Evolutionary conservation across 2,888 invertebrate species (phyloP).

Genomic region (Sphecodes monilicornis): DNA sequence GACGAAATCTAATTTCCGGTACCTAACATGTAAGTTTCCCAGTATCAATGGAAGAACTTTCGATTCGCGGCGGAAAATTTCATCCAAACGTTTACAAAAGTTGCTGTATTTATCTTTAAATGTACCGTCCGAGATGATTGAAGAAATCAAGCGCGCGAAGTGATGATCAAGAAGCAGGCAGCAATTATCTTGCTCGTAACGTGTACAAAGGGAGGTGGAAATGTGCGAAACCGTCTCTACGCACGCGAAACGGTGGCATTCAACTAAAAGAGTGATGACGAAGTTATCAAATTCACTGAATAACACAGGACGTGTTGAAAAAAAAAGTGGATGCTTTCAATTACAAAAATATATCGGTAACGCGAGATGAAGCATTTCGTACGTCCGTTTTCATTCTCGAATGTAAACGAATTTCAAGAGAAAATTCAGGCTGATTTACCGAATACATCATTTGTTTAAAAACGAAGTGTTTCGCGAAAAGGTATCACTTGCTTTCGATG

Average conservation of each 20-base stretch:
- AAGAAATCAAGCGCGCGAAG: not conserved
- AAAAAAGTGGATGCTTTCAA: not conserved
- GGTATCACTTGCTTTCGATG: not conserved
- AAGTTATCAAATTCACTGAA: not conserved
- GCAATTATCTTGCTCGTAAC: conserved; percentile 16
- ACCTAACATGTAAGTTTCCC: not conserved
- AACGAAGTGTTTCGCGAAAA: not conserved
- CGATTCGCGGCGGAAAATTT: conserved; percentile 10
- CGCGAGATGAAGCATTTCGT: not conserved
- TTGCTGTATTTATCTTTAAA: not conserved
- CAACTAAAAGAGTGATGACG: not conserved
- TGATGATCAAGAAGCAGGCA: not conserved
- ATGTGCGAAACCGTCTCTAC: not conserved
- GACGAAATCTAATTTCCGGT: conserved; percentile 35
- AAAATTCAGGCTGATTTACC: not conserved
- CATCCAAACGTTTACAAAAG: conserved; percentile 13
- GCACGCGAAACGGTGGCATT: not conserved
- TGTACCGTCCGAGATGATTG: not conserved
- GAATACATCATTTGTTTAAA: no score
- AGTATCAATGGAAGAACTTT: not conserved
- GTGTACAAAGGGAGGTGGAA: not conserved
- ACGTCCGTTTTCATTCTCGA: not conserved
- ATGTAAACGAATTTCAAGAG: not conserved
- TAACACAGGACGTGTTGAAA: not conserved
- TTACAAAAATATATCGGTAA: not conserved